phyloP scores from a whole-genome alignment of 2,113 vertebrate genomes.

The Leucosticte australis region DNA sequence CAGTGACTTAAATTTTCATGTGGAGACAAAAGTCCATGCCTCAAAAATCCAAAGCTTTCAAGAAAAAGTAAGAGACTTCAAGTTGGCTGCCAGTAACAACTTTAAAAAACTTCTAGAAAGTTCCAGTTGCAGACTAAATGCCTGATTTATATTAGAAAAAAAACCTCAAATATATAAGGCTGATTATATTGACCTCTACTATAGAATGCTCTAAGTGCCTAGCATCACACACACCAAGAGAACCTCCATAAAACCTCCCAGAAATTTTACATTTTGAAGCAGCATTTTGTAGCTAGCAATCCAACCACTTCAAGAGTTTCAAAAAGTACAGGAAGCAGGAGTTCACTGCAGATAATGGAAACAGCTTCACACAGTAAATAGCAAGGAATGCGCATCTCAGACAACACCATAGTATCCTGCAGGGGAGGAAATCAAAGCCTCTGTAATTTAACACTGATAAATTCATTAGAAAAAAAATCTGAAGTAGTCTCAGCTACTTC shows the following conservation, averaged over 20 bases:
- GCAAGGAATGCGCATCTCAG: not conserved
- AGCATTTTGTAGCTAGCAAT: not conserved
- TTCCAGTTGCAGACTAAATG: not conserved
- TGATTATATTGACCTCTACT: not conserved
- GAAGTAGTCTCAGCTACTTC: not conserved
- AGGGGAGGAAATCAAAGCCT: not conserved
- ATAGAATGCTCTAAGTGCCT: not conserved
- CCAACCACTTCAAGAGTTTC: not conserved
- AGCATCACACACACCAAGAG: not conserved
- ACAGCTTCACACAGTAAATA: not conserved
- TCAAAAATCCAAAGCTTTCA: not conserved
- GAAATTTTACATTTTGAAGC: not conserved
- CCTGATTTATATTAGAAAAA: not conserved
- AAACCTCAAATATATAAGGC: not conserved
- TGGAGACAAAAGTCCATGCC: not conserved
- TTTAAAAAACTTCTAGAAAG: not conserved
- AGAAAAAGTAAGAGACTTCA: not conserved
- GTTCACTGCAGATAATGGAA: not conserved
- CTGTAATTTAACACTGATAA: not conserved
- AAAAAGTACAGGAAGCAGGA: not conserved
- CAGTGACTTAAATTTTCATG: fast-evolving
- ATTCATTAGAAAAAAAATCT: not conserved
- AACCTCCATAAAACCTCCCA: not conserved
- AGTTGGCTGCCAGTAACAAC: not conserved
- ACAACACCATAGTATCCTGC: not conserved